Conservation (phyloP, 2,113 vertebrate genomes). For the Baryphthengus martii region DNA sequence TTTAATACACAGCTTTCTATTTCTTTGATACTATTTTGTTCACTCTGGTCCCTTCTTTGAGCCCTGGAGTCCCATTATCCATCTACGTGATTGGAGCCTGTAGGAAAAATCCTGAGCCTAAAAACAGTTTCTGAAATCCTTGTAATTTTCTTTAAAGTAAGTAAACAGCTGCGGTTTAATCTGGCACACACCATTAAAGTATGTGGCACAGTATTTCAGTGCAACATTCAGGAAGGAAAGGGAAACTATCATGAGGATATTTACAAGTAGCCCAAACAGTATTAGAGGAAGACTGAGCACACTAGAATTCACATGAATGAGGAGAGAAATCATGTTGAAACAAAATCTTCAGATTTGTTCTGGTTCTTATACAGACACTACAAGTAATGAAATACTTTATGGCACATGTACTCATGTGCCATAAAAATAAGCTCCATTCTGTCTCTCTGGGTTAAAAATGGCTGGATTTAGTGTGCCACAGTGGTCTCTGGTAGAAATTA, state of each 20-base stretch:
- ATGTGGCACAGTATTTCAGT: not conserved
- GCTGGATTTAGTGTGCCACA: not conserved
- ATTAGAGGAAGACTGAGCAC: not conserved
- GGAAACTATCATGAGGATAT: not conserved
- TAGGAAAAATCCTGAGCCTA: not conserved
- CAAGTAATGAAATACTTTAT: not conserved
- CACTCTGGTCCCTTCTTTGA: not conserved
- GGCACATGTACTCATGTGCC: no score
- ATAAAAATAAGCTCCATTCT: not conserved
- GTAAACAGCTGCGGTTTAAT: not conserved
- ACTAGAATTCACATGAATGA: accelerated
- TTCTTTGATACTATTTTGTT: not conserved
- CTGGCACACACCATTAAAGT: not conserved
- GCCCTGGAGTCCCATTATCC: not conserved
- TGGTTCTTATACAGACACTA: not conserved
- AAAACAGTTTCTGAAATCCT: not conserved
- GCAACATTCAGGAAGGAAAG: not conserved
- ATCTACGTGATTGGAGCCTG: not conserved
- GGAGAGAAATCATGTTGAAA: not conserved
- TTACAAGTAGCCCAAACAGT: not conserved
- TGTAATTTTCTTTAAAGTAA: not conserved
- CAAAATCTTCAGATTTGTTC: not conserved
- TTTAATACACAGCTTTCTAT: not conserved
- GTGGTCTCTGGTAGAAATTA: not conserved
- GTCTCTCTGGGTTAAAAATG: not conserved